phyloP scores from a whole-genome alignment of 1,140 invertebrate species.

The Neelides sp. region DNA sequence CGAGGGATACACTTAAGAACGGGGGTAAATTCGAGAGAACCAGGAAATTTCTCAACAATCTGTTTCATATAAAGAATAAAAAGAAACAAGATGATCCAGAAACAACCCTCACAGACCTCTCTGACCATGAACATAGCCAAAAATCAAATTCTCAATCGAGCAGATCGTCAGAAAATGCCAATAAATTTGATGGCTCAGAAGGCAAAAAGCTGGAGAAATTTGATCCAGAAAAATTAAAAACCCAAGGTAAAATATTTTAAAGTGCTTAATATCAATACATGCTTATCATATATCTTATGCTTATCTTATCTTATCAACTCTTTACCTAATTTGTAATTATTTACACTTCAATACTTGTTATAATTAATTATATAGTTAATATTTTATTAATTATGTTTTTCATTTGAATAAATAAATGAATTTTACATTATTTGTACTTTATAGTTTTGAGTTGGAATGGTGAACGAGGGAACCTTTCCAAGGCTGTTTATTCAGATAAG shows the following conservation, averaged over 20 bases:
- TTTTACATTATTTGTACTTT: background rate
- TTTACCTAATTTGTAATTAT: background rate
- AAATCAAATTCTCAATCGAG: too few species aligned
- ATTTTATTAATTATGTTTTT: background rate
- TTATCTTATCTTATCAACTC: background rate
- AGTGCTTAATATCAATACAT: background rate
- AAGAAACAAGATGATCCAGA: background rate
- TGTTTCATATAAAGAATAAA: background rate
- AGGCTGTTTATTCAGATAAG: conserved; percentile 6
- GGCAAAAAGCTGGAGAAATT: too few species aligned
- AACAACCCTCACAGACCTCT: too few species aligned
- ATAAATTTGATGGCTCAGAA: too few species aligned
- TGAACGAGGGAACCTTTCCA: conserved; percentile 6
- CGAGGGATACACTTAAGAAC: background rate
- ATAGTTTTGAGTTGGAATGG: conserved; percentile 15
- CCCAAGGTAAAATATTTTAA: background rate
- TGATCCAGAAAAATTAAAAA: too few species aligned
- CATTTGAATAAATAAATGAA: background rate
- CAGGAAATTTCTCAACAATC: conserved; percentile 3
- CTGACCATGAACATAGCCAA: too few species aligned
- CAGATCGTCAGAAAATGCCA: too few species aligned
- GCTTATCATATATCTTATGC: background rate
- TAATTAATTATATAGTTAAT: background rate
- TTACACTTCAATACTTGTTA: background rate
- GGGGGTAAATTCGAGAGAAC: conserved; percentile 6